Evolutionary conservation across 2,113 vertebrate genomes (phyloP), one percentile per base, ranked within the genome.

Genomic region (Smithornis capensis): DNA sequence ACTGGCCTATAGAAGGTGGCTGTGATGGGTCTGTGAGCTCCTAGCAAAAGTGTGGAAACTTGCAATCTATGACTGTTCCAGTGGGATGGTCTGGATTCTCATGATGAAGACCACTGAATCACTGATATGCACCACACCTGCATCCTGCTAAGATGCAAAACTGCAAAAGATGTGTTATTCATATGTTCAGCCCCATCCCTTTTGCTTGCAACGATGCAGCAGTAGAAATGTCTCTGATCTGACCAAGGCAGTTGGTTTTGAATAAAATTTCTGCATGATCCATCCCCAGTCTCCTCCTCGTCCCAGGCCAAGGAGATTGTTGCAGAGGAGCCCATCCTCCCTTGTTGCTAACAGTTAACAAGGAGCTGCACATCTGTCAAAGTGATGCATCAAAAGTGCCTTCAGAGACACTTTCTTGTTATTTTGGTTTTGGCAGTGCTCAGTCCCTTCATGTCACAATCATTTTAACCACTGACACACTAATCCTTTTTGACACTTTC

Each of bases 401-500:
- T 75, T 86, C 68, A 60, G 88, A 83, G 82, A 78, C 73, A 52
- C 19, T 86, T 94, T 49, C 59, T 59, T 83, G 63, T 74, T 95
- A 64, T 76, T 95, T 83, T 44, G 42, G 37, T 63, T 87, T 94
- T 93, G 68, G 71, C 83, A 89, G 83, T 49, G 33, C 60, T 95
- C 82, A 60, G 78, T 83, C 52, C 60, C 64, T 86, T 78, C 37
- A 10, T 38, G 85, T 49, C 85, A 83, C 88, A 81, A 21, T 67
- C 85, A 68, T 83, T 97, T 92, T 88, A 81, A 73, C 40, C 68
- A 80, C 59, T 45, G 79, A 88, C 82, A 83, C 52, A 6, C 35
- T 95, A 75, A 95, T 81, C 73, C n/a, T 90, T 88, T 88, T 25
- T 83, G 93, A 78, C 90, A 75, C 47, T 59, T 91, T 9, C 44